A percentile compares a stretch with the other conserved stretches of the same genome.
Conservation (phyloP, 2,888 invertebrate genomes). For the Mallateleia sp. region DNA sequence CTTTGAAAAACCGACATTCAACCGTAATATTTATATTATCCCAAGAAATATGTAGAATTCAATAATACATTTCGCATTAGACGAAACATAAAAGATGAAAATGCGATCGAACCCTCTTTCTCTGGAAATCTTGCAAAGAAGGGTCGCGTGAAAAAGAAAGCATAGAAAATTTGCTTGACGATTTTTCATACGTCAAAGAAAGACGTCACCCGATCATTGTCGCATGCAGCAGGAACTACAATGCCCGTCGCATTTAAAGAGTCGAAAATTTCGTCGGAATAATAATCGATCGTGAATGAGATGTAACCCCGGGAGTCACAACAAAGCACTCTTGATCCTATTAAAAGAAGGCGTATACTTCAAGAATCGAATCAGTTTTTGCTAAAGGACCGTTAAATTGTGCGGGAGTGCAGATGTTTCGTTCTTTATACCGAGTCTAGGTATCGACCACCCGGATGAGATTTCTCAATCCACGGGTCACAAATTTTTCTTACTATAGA, state of each 20-base stretch:
- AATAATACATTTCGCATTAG: conserved; percentile 3
- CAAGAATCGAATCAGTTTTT: too few relatives aligned
- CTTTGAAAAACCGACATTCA: too few relatives aligned
- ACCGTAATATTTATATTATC: background rate
- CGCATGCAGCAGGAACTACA: conserved; percentile 14
- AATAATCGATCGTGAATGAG: conserved; percentile 69
- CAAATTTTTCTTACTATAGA: conserved; percentile 29
- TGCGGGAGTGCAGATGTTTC: conserved; percentile 74
- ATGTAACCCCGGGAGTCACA: too few relatives aligned
- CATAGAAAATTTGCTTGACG: conserved; percentile 23
- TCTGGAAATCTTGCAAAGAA: background rate
- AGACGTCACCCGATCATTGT: conserved; percentile 44
- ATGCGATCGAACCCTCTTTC: background rate
- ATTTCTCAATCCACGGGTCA: conserved; percentile 67
- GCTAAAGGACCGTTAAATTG: conserved; percentile 74
- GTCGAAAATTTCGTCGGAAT: conserved; percentile 46
- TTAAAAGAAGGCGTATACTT: too few relatives aligned
- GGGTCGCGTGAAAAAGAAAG: conserved; percentile 21
- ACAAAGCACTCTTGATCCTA: too few relatives aligned
- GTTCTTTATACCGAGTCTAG: conserved; percentile 17
- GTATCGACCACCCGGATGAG: conserved; percentile 62
- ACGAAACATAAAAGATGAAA: background rate
- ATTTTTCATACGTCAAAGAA: conserved; percentile 39
- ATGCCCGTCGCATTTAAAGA: conserved; percentile 31
- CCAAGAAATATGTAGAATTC: too few relatives aligned